Conservation (phyloP, 53 echinoderm and acorn worm genomes). For the Temnopleurus reevesii region DNA sequence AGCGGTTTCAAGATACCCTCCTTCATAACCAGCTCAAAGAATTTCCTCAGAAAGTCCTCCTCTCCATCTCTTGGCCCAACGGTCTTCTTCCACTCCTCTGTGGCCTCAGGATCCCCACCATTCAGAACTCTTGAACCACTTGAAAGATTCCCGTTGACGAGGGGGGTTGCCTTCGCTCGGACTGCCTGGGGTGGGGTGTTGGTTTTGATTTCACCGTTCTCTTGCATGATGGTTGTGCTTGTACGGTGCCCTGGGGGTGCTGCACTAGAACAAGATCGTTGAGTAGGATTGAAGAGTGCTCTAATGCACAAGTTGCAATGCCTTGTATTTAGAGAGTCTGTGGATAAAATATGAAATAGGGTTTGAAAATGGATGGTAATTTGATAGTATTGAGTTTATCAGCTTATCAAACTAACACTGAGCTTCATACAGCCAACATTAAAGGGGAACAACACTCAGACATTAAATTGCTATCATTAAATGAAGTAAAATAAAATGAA, state of each 20-base stretch:
- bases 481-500: too few relatives aligned
- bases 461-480: too few relatives aligned
- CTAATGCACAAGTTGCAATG: neutral
- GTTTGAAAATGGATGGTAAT: too few relatives aligned
- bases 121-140: neutral
- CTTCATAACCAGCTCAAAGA: conserved; percentile 74
- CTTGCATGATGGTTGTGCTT: conserved; percentile 4
- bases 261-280: neutral
- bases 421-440: too few relatives aligned
- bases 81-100: neutral
- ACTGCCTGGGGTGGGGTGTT: neutral
- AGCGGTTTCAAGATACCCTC: conserved; percentile 74
- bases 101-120: neutral
- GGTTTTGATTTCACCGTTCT: neutral
- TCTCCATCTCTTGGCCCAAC: neutral
- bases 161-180: neutral
- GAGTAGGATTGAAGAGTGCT: neutral
- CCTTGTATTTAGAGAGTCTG: neutral
- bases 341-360: too few relatives aligned
- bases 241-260: neutral
- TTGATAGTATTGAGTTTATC: too few relatives aligned
- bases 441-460: too few relatives aligned
- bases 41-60: conserved; percentile 65
- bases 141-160: neutral
- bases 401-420: too few relatives aligned